Percentiles rank a stretch among this genome's conserved stretches.
Evolutionary conservation across 1,140 invertebrate species (phyloP).

Genomic region (Penaeus chinensis): DNA sequence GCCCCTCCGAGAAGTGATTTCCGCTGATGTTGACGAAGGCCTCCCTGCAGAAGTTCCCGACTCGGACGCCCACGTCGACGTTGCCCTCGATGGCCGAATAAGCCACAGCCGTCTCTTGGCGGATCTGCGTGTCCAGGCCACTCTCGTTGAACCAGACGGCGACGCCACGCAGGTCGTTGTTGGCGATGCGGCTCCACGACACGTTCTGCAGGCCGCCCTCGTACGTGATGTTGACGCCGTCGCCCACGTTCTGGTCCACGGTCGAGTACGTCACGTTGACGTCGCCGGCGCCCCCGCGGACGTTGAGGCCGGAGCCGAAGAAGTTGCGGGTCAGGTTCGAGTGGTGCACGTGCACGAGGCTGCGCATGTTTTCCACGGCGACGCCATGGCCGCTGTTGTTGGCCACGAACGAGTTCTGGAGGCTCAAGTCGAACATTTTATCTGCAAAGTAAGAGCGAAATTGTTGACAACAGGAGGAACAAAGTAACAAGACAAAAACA

Average conservation of each 20-base stretch:
- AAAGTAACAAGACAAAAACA: not conserved
- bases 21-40: constrained; percentile 84
- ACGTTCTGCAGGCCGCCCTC: constrained; percentile 91
- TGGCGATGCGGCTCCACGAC: constrained; percentile 79
- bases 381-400: constrained; percentile 95
- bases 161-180: constrained; percentile 85
- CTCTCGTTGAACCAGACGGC: constrained; percentile 87
- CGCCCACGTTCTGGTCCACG: constrained; percentile 88
- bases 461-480: constrained; percentile 15
- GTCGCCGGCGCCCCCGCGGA: constrained; percentile 87
- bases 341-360: constrained; percentile 82
- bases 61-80: constrained; percentile 83
- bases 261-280: constrained; percentile 91
- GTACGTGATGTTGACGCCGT: constrained; percentile 78
- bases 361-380: constrained; percentile 84
- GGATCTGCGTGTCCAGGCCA: constrained; percentile 76
- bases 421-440: constrained; percentile 88
- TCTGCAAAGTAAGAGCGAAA: constrained; percentile 68
- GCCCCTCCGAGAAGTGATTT: constrained; percentile 83
- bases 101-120: constrained; percentile 86
- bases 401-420: constrained; percentile 84
- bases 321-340: constrained; percentile 87
- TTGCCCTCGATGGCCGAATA: constrained; percentile 89
- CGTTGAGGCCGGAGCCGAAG: constrained; percentile 88
- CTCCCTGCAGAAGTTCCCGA: constrained; percentile 74